phyloP scores from a whole-genome alignment of 2,113 vertebrate species.

The Chrysemys picta region DNA sequence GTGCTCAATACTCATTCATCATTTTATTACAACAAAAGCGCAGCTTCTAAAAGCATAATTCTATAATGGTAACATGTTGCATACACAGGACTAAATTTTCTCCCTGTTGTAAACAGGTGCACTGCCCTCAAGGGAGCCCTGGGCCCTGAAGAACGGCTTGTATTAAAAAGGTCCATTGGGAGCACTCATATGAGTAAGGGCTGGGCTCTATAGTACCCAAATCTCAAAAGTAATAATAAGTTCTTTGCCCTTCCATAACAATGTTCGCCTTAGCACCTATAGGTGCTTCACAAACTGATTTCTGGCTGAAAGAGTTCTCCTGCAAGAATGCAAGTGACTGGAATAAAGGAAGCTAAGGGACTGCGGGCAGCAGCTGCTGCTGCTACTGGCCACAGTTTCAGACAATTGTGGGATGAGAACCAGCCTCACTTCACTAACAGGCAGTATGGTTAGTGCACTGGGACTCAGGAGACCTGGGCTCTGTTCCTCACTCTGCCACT shows the following conservation, averaged over 20 bases:
- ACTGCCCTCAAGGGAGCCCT: not conserved
- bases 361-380: not conserved
- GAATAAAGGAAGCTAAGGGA: not conserved
- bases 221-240: not conserved
- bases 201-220: not conserved
- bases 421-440: not conserved
- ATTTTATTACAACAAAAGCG: not conserved
- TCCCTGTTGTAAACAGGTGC: not conserved
- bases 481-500: not conserved
- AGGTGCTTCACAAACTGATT: not conserved
- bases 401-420: not conserved
- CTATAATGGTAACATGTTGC: not conserved
- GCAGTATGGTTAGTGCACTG: not conserved
- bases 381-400: not conserved
- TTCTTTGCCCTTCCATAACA: not conserved
- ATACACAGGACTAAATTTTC: not conserved
- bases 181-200: not conserved
- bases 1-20: not conserved
- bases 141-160: not conserved
- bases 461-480: not conserved
- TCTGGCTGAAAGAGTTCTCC: not conserved
- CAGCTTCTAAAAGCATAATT: not conserved
- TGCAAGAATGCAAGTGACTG: not conserved
- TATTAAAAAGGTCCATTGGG: not conserved
- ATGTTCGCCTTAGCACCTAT: not conserved